Base-by-base conservation (phyloP, 2,797 vertebrate genomes). In the Falco columbarius region DNA sequence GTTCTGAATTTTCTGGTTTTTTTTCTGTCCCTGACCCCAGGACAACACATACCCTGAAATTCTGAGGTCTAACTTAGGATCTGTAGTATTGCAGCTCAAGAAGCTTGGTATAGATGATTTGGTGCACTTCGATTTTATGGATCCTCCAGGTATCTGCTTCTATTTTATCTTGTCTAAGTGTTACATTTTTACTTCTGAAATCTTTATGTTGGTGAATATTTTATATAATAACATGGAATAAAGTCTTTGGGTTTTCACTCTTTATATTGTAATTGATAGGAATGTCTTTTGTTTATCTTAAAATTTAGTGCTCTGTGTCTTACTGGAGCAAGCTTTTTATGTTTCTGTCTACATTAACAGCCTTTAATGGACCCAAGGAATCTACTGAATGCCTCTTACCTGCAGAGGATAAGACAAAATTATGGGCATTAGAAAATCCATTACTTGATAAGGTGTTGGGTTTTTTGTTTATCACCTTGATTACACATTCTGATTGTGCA, bases 91-190 rank as follows among this genome's bases (percentile, higher is more conserved):
- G 89, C 99, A 99, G 89, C 97, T 99, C 95, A 99, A 99, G 97
- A 99, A 99, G 97, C 98, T 99, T 90, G 99, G 99, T 86, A 99
- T 99, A 75, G 99, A 99, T 97, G 99, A 99, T 96, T 98, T 99
- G 95, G 99, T 99, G 74, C 99, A 99, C 98, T 99, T 99, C 95
- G 99, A 99, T 98, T 99, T 99, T 98, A 99, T 99, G 99, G 99
- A 99, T 97, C 99, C 99, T 92, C 99, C 99, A 98, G 99, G 99
- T 99, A 98, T 93, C 44, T 96, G 23, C 91, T 81, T 93, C 66
- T 74, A 9, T 80, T 81, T 59, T 72, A 30, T 81, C 32, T 86
- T 76, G 29, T 40, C 76, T 26, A 52, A 24, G 24, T 30, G 9
- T 63, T 34, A 55, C 3, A 2, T 42, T 70, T 79, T n/a, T 7